phyloP scores from a whole-genome alignment of 2,113 vertebrate genomes.

The Brachypteracias leptosomus region DNA sequence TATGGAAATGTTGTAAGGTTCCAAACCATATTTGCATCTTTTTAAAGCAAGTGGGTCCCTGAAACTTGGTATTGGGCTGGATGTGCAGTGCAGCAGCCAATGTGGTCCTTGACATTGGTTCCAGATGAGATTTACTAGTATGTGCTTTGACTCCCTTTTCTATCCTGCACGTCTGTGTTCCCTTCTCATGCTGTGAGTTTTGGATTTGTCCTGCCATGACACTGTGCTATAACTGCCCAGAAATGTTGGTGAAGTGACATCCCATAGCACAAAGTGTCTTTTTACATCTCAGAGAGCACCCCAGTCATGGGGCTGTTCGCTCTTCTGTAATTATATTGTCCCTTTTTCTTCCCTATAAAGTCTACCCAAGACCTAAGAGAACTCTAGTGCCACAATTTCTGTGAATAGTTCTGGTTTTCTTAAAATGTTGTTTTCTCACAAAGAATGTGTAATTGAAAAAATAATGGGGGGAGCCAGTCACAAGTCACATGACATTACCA shows the following conservation, averaged over 20 bases:
- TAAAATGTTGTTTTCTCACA: background rate
- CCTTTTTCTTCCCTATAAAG: background rate
- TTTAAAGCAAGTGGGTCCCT: background rate
- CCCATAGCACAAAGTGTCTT: background rate
- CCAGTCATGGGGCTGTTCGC: background rate
- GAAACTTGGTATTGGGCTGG: background rate
- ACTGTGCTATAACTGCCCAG: background rate
- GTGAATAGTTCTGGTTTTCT: background rate
- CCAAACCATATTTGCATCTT: background rate
- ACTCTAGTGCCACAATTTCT: background rate
- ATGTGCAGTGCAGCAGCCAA: background rate
- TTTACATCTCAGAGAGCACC: background rate
- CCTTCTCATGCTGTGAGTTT: background rate
- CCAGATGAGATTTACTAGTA: background rate
- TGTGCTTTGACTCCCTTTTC: background rate
- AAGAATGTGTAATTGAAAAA: background rate
- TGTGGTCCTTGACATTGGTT: background rate
- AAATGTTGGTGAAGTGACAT: background rate
- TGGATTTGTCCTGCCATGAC: background rate
- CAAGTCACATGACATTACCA: background rate
- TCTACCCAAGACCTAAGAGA: background rate
- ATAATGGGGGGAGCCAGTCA: background rate
- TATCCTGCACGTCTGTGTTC: background rate
- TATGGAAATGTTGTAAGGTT: background rate
- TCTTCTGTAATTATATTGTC: background rate